These are phyloP conservation scores for Synanceia verrucosa DNA, from an alignment of 2,797 vertebrate genomes.

Conservation along the genomic window DNA sequence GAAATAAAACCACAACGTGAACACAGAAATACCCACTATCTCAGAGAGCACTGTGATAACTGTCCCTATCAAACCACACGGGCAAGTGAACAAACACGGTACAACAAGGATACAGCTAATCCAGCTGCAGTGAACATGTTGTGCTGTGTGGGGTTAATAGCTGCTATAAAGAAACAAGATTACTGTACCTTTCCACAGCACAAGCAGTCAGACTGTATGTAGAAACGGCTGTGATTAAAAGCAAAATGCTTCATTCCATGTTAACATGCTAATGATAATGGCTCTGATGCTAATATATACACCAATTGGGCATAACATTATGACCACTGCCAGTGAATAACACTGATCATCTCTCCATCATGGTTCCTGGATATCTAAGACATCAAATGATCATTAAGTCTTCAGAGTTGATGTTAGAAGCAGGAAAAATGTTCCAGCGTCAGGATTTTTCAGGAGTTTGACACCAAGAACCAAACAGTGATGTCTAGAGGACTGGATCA, in stretches of 20 bases:
- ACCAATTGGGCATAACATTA: no score
- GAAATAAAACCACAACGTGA: constrained; percentile 12
- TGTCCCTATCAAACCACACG: background rate
- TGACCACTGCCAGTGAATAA: no score
- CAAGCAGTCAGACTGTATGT: background rate
- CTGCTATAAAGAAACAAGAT: background rate
- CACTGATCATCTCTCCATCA: no score
- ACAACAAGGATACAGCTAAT: constrained; percentile 8
- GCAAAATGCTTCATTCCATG: background rate
- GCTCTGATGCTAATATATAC: no score
- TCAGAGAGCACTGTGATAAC: constrained; percentile 16
- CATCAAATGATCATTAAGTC: no score
- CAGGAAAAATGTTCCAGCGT: no score
- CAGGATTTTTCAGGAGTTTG: no score
- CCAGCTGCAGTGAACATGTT: constrained; percentile 1
- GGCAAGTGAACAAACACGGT: constrained; percentile 18
- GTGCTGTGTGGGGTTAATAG: background rate
- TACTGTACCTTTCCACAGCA: background rate
- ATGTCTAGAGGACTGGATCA: no score
- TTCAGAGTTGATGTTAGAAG: no score
- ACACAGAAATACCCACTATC: background rate
- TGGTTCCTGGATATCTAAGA: no score
- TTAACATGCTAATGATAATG: background rate
- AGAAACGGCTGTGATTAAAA: background rate
- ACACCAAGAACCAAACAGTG: no score